Percentiles rank a stretch among this genome's conserved stretches.
These are phyloP conservation scores for Chloropsis cyanopogon DNA, from an alignment of 2,113 vertebrate species.

Conservation along the genomic window DNA sequence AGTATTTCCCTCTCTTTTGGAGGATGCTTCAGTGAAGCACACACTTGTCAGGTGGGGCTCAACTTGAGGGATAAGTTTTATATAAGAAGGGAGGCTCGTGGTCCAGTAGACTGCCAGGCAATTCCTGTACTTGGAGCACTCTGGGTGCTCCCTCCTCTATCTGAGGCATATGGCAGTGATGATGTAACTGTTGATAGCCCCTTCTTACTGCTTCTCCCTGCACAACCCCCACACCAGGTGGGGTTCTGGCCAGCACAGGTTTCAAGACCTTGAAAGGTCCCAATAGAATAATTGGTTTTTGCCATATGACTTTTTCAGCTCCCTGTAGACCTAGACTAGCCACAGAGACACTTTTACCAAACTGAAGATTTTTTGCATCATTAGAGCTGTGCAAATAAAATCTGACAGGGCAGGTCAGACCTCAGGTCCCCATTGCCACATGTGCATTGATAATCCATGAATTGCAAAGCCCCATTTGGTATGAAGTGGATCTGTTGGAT, in stretches of 20 bases:
- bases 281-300: not conserved
- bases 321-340: not conserved
- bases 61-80: not conserved
- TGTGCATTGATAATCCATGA: not conserved
- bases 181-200: not conserved
- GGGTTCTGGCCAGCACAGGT: not conserved
- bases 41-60: not conserved
- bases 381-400: not conserved
- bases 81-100: not conserved
- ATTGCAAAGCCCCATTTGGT: not conserved
- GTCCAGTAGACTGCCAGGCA: not conserved
- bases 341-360: not conserved
- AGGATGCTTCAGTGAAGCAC: not conserved
- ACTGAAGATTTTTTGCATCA: not conserved
- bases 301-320: not conserved
- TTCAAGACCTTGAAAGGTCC: not conserved
- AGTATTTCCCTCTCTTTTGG: not conserved
- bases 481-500: not conserved
- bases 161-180: not conserved
- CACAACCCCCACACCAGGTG: not conserved
- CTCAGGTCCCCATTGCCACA: not conserved
- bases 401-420: not conserved
- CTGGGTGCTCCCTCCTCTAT: not conserved
- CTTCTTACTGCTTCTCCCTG: not conserved
- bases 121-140: not conserved